Evolutionary conservation across 2,888 invertebrate genomes (phyloP), one percentile per base, ranked within the genome.

Genomic region (Allacma fusca): DNA sequence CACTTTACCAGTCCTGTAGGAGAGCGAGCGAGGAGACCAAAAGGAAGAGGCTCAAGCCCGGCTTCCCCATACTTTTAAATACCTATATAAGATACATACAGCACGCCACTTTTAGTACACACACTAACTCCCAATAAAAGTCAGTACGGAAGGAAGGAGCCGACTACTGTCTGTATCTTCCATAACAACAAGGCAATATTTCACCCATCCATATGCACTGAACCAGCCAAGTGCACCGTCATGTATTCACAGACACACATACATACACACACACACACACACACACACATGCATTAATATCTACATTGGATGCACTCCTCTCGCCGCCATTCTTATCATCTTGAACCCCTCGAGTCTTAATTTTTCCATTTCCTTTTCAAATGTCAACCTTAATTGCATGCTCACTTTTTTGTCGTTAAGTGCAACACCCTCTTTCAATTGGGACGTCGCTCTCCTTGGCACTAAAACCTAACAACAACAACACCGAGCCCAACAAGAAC

Each of bases 301-400:
- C n/a, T n/a, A n/a, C n/a, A n/a, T n/a, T n/a, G n/a, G n/a, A n/a
- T n/a, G n/a, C n/a, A n/a, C n/a, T n/a, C n/a, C n/a, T n/a, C n/a
- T n/a, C n/a, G n/a, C n/a, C n/a, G 23, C 24, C 74, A 43, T 65
- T 21, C 65, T 40, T 43, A 65, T 73, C 73, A 64, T 74, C 65
- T 65, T 43, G n/a, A 65, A 50, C 74, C 65, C 64, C 40, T 44
- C 64, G 67, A 73, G 72, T 68, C 75, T 78, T 78, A 78, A 78
- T 78, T 78, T 78, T 78, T 78, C 75, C 76, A 76, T 76, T 79
- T 79, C 78, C 75, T 79, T 69, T 71, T 78, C 80, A 79, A 79
- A 81, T 81, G 82, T 80, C 81, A 81, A 79, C 79, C 79, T 79
- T 82, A 80, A 82, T 81, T 82, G 81, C 80, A 70, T 67, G 59